Evolutionary conservation across 2,797 vertebrate species (phyloP).

Genomic region (Pitangus sulphuratus): DNA sequence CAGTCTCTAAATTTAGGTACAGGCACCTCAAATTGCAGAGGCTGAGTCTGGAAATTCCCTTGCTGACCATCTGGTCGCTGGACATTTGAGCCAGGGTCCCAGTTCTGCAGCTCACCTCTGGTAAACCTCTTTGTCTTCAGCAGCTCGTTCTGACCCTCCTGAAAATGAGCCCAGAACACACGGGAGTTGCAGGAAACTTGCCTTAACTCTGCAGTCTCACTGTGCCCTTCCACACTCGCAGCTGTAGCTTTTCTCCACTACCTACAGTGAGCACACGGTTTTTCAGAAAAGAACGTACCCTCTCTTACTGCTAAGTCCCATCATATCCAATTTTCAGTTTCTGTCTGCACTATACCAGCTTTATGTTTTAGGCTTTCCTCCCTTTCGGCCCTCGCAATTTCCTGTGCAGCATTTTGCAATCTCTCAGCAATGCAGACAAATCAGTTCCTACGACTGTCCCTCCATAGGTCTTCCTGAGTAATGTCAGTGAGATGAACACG

Average conservation of each 20-base stretch:
- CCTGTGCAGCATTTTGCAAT: neutral
- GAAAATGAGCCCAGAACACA: neutral
- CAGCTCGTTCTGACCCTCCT: neutral
- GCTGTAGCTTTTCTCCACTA: neutral
- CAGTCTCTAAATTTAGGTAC: neutral
- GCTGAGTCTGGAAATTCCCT: neutral
- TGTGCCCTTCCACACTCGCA: neutral
- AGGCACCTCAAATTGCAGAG: neutral
- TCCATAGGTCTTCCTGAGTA: neutral
- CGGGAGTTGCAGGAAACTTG: neutral
- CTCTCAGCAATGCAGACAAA: neutral
- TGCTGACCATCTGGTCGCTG: fast-evolving
- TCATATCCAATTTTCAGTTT: neutral
- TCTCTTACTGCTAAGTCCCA: neutral
- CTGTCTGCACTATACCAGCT: neutral
- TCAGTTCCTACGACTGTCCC: neutral
- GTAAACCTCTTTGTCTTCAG: neutral
- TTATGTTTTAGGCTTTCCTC: neutral
- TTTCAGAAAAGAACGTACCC: neutral
- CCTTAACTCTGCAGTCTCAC: neutral
- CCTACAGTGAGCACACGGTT: neutral
- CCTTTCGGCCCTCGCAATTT: neutral
- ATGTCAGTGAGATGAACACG: neutral
- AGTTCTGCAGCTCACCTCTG: neutral
- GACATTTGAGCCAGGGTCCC: neutral